Percentiles rank a stretch among this genome's conserved stretches.
These are phyloP conservation scores for Ceratina australensis DNA, from an alignment of 1,140 invertebrate genomes.

Conservation along the genomic window DNA sequence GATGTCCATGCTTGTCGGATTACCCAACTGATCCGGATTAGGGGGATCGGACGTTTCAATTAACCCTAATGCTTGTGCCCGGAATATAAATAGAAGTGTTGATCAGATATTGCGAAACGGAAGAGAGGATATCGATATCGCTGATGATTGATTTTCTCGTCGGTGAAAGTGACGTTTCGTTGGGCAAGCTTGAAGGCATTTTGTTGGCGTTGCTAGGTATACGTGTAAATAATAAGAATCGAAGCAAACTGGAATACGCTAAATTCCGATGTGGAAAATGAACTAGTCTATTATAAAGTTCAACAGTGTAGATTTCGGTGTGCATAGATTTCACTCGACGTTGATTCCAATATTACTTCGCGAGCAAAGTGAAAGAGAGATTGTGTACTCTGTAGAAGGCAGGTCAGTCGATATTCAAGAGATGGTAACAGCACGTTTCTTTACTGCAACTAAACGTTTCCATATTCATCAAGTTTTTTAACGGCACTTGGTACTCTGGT, in stretches of 20 bases:
- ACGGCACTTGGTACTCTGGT: background rate
- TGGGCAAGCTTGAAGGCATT: background rate
- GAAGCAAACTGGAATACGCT: no score
- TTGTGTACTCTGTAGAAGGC: background rate
- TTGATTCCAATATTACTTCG: background rate
- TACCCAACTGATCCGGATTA: conserved; percentile 54
- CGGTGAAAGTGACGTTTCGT: background rate
- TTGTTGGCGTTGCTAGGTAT: background rate
- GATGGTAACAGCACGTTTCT: conserved; percentile 41
- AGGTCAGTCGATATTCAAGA: conserved; percentile 48
- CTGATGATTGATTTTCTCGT: background rate
- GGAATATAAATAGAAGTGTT: conserved; percentile 31
- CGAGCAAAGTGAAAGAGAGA: background rate
- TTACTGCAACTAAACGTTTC: conserved; percentile 21
- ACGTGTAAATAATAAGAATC: no score
- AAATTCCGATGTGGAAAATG: background rate
- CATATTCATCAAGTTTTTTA: conserved; percentile 36
- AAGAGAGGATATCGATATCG: conserved; percentile 1
- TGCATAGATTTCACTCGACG: background rate
- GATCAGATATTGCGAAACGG: conserved; percentile 1
- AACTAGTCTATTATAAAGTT: background rate
- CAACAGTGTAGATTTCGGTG: background rate
- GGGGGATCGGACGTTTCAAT: conserved; percentile 54
- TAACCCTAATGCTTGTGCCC: conserved; percentile 50
- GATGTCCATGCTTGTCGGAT: conserved; percentile 54